These are phyloP conservation scores for Tricholauxania praeusta DNA, from an alignment of 2,888 invertebrate species.

Conservation along the genomic window DNA sequence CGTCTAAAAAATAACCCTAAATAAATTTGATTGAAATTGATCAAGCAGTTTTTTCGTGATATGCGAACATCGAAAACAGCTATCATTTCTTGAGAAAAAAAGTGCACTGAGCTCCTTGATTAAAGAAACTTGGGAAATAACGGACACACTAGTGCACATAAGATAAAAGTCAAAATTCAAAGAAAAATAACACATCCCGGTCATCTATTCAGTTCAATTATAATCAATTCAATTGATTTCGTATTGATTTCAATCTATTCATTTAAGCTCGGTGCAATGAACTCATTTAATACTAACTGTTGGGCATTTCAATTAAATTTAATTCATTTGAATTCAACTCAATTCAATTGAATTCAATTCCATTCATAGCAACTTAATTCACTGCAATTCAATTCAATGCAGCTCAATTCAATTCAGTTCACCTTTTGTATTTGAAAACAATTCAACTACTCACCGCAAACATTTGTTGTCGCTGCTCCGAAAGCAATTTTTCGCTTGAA, in stretches of 20 bases:
- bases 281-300: not conserved
- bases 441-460: slow-evolving; percentile 64
- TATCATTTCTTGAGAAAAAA: too few relatives aligned
- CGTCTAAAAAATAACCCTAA: too few relatives aligned
- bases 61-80: too few relatives aligned
- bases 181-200: too few relatives aligned
- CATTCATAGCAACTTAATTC: not conserved
- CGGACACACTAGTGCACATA: too few relatives aligned
- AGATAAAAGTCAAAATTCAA: too few relatives aligned
- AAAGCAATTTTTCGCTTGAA: slow-evolving; percentile 82
- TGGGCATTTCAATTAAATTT: slow-evolving; percentile 14
- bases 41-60: too few relatives aligned
- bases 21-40: too few relatives aligned
- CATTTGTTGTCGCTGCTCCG: slow-evolving; percentile 69
- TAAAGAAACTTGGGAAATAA: too few relatives aligned
- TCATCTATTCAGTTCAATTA: slow-evolving; percentile 15
- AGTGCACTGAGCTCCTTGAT: too few relatives aligned
- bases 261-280: not conserved
- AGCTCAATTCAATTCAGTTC: not conserved
- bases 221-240: slow-evolving; percentile 6
- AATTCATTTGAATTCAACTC: slow-evolving; percentile 9
- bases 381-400: slow-evolving; percentile 3
- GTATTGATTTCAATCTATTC: not conserved
- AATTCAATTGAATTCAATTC: slow-evolving; percentile 12
- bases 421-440: not conserved